Evolutionary conservation across 2,113 vertebrate genomes (phyloP).

Genomic region (Cygnus atratus): DNA sequence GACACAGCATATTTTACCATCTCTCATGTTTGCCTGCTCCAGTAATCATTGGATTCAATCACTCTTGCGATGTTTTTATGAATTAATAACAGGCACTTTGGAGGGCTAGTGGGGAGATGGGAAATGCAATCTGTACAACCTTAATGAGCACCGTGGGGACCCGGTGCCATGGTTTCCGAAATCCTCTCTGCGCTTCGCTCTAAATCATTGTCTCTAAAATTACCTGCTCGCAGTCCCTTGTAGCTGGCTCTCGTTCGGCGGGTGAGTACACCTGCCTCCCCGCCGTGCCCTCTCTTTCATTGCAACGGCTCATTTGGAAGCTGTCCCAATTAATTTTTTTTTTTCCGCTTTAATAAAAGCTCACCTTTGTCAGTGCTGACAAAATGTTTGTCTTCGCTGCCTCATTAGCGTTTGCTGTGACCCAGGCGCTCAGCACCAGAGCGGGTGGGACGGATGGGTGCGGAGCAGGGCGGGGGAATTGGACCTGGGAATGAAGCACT

Average conservation of each 20-base stretch:
- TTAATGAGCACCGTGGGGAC: slow-evolving; percentile 93
- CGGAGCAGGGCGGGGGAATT: background rate
- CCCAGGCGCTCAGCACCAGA: background rate
- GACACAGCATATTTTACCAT: slow-evolving; percentile 79
- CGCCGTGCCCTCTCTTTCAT: background rate
- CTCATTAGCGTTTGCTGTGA: background rate
- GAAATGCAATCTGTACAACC: slow-evolving; percentile 83
- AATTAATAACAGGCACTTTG: slow-evolving; percentile 90
- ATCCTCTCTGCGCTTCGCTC: slow-evolving; percentile 66
- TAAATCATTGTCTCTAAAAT: slow-evolving; percentile 76
- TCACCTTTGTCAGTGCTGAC: background rate
- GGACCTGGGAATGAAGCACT: fast-evolving
- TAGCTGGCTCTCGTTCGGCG: slow-evolving; percentile 77
- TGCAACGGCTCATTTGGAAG: background rate
- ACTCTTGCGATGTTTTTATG: slow-evolving; percentile 87
- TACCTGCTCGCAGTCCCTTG: slow-evolving; percentile 56
- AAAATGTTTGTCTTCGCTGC: slow-evolving; percentile 1
- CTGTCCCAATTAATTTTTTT: background rate
- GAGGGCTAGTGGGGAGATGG: slow-evolving; percentile 81
- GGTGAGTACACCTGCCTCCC: slow-evolving; percentile 74
- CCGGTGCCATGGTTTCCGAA: slow-evolving; percentile 77
- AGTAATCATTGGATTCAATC: slow-evolving; percentile 84
- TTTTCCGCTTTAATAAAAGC: background rate
- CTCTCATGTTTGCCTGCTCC: slow-evolving; percentile 82
- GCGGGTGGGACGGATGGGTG: background rate